Conservation (phyloP, 2,888 invertebrate species). For the Pteria penguin region DNA sequence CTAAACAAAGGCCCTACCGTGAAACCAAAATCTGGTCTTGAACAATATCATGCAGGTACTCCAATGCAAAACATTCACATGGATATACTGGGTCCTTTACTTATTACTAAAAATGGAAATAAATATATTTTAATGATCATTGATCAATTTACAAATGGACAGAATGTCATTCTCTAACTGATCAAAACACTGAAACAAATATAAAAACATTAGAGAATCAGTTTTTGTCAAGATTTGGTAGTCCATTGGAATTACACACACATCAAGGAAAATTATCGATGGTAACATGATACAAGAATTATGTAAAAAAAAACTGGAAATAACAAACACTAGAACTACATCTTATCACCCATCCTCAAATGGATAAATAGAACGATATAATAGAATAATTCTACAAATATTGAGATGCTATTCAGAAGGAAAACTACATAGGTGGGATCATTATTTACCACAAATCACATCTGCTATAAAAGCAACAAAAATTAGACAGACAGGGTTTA, state of each 20-base stretch:
- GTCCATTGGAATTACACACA: conserved; percentile 21
- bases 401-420: conserved; percentile 15
- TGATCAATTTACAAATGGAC: conserved; percentile 40
- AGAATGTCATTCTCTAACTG: conserved; percentile 24
- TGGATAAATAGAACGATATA: conserved; percentile 35
- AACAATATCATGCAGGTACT: conserved; percentile 20
- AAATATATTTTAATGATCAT: conserved; percentile 33
- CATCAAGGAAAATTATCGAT: conserved; percentile 36
- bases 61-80: conserved; percentile 32
- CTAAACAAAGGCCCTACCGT: conserved; percentile 3
- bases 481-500: conserved; percentile 38
- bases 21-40: conserved; percentile 2
- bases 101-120: conserved; percentile 19
- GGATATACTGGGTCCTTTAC: conserved; percentile 30
- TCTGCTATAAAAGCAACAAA: conserved; percentile 24
- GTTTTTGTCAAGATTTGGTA: conserved; percentile 15
- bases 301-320: too few species aligned
- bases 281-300: background rate
- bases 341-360: too few species aligned
- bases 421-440: conserved; percentile 22
- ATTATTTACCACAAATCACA: conserved; percentile 20
- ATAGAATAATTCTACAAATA: conserved; percentile 10
- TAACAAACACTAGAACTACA: too few species aligned
- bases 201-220: background rate
- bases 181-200: conserved; percentile 16